These are phyloP conservation scores for Ploceus nigricollis DNA, from an alignment of 2,113 vertebrate genomes.

Conservation along the genomic window DNA sequence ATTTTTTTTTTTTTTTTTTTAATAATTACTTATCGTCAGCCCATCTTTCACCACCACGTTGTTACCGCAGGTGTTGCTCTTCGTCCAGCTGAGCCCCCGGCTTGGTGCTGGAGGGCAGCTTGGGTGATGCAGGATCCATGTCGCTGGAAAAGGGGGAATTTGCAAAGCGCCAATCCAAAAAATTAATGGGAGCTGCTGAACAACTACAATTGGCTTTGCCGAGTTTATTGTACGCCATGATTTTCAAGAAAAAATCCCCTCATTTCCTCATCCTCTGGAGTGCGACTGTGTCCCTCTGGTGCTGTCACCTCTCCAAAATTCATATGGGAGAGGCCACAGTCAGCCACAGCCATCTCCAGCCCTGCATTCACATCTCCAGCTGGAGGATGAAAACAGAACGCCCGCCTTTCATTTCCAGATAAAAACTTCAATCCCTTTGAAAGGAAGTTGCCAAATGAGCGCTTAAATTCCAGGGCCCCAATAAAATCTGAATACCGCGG, in stretches of 20 bases:
- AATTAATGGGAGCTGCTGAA: not conserved
- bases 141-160: not conserved
- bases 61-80: not conserved
- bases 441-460: not conserved
- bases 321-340: not conserved
- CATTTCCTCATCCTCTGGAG: not conserved
- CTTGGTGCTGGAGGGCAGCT: not conserved
- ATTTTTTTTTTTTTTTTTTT: not conserved
- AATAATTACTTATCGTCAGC: accelerated
- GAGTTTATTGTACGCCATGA: not conserved
- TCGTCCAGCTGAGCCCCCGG: no score
- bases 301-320: not conserved
- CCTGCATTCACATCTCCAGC: not conserved
- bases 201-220: accelerated
- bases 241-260: not conserved
- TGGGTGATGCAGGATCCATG: accelerated
- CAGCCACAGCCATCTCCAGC: not conserved
- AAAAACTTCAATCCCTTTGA: not conserved
- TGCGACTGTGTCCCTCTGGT: not conserved
- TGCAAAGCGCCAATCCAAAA: accelerated
- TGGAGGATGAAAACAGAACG: not conserved
- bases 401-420: not conserved
- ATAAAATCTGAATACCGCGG: accelerated
- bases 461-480: not conserved
- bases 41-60: accelerated